Conservation (phyloP, 92 coral and sea anemone species). For the Desmophyllum pertusum region DNA sequence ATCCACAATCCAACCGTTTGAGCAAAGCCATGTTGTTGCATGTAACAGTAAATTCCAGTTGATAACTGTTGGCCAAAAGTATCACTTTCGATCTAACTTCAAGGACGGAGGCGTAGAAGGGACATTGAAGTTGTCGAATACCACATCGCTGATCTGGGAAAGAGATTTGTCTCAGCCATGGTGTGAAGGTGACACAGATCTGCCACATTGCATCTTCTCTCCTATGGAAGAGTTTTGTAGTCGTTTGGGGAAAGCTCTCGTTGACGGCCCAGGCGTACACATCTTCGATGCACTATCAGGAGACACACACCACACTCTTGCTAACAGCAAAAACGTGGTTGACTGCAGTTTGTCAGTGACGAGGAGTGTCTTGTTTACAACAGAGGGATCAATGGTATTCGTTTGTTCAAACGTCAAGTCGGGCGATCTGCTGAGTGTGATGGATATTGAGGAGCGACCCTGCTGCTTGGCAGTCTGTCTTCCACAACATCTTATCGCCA, state of each 20-base stretch:
- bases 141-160: background rate
- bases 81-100: background rate
- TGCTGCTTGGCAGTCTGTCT: slow-evolving; percentile 5
- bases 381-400: background rate
- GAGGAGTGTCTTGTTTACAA: background rate
- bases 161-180: background rate
- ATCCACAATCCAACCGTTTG: background rate
- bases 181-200: too few relatives aligned
- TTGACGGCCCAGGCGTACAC: too few relatives aligned
- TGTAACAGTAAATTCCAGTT: slow-evolving; percentile 5
- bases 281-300: background rate
- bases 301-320: background rate
- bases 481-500: background rate
- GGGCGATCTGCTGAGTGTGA: background rate
- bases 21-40: background rate
- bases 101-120: too few relatives aligned
- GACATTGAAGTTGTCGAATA: background rate
- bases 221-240: background rate
- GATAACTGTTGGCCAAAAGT: background rate
- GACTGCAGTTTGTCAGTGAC: background rate
- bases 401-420: slow-evolving; percentile 4
- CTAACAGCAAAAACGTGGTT: too few relatives aligned
- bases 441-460: background rate
- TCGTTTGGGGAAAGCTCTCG: background rate
- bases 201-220: background rate